Evolutionary conservation across 2,888 invertebrate species (phyloP).

Genomic region (Stenolophus ochropezus): DNA sequence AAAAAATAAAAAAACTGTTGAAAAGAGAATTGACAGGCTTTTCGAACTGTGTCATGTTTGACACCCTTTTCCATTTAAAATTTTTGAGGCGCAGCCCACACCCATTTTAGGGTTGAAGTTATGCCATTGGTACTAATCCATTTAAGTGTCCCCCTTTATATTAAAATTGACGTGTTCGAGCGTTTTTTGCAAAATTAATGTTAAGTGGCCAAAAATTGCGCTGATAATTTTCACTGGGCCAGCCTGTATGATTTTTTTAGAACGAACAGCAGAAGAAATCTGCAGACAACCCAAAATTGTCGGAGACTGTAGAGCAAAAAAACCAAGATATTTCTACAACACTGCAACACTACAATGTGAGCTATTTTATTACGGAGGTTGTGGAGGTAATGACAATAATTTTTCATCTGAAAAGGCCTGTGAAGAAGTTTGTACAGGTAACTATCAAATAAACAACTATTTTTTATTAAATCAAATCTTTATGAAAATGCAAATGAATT

Average conservation of each 20-base stretch:
- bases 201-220: too few species aligned
- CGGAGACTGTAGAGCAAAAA: conserved; percentile 68
- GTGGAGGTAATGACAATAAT: conserved; percentile 76
- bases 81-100: too few species aligned
- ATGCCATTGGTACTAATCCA: too few species aligned
- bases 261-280: conserved; percentile 61
- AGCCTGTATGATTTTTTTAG: neutral
- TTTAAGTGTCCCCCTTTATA: too few species aligned
- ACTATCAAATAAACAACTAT: neutral
- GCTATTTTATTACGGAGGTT: conserved; percentile 76
- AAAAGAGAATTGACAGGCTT: too few species aligned
- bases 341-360: conserved; percentile 72
- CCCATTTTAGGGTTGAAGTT: too few species aligned
- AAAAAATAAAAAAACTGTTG: too few species aligned
- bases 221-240: too few species aligned
- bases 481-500: neutral
- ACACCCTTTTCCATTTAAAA: too few species aligned
- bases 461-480: neutral
- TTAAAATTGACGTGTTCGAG: too few species aligned
- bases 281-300: conserved; percentile 67
- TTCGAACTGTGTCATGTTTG: too few species aligned
- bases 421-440: conserved; percentile 45
- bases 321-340: conserved; percentile 72
- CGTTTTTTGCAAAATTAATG: too few species aligned
- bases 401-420: conserved; percentile 35